Conservation (phyloP, 2,113 vertebrate genomes). For the Pycnonotus jocosus region DNA sequence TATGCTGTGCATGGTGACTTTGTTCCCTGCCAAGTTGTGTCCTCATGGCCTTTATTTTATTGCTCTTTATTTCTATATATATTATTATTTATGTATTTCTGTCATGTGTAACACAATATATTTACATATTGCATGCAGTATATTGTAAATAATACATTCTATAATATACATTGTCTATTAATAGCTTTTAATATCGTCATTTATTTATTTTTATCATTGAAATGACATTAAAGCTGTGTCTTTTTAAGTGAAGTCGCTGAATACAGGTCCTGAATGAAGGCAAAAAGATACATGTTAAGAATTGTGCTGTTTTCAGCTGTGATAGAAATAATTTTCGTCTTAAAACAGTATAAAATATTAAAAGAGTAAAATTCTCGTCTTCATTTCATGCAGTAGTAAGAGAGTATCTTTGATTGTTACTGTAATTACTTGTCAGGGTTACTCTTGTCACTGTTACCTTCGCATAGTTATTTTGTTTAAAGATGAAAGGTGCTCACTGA, state of each 20-base stretch:
- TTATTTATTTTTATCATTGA: neutral
- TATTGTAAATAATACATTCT: neutral
- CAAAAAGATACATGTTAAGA: neutral
- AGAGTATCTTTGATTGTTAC: fast-evolving
- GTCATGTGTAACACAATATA: fast-evolving
- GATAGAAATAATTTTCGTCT: neutral
- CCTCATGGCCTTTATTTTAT: neutral
- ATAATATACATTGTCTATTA: neutral
- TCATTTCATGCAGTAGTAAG: neutral
- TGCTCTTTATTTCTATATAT: too few relatives aligned
- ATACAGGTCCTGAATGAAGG: neutral
- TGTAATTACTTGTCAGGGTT: neutral
- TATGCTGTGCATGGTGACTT: neutral
- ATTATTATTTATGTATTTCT: fast-evolving
- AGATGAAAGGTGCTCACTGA: neutral
- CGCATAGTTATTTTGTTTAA: fast-evolving
- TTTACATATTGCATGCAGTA: neutral
- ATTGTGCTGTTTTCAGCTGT: neutral
- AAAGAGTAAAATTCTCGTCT: neutral
- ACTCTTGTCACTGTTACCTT: neutral
- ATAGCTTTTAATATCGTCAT: neutral
- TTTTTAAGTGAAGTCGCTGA: neutral
- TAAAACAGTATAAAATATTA: neutral
- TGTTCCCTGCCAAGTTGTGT: neutral
- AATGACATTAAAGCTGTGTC: fast-evolving